phyloP scores from a whole-genome alignment of 2,888 invertebrate species.

The Anorthoa munda region DNA sequence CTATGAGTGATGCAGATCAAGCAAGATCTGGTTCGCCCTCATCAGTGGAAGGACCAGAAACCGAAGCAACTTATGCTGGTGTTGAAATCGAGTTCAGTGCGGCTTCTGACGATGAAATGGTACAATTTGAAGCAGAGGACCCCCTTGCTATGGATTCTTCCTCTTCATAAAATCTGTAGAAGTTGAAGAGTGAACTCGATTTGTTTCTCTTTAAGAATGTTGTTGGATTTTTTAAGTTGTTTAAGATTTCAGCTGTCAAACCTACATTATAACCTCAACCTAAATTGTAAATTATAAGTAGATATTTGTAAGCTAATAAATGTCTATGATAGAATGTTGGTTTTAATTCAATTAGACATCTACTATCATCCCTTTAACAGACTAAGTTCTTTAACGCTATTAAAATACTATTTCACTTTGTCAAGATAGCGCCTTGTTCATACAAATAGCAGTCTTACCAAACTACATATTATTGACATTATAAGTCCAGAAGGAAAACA shows the following conservation, averaged over 20 bases:
- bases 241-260: background rate
- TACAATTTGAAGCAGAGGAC: slow-evolving; percentile 5
- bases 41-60: background rate
- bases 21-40: background rate
- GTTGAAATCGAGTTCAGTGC: background rate
- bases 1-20: background rate
- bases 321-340: background rate
- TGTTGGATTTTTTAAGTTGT: background rate
- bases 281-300: too few relatives aligned
- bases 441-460: background rate
- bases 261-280: too few relatives aligned
- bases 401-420: background rate
- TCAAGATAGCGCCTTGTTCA: background rate
- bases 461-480: background rate
- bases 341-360: background rate
- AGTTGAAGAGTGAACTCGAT: background rate
- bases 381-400: background rate
- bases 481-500: background rate
- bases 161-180: background rate
- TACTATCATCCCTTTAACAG: background rate
- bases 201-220: background rate
- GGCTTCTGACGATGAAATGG: slow-evolving; percentile 27
- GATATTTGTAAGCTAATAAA: slow-evolving; percentile 11
- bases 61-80: background rate
- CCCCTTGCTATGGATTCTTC: slow-evolving; percentile 34